Evolutionary conservation across 2,797 vertebrate genomes (phyloP).

Genomic region (Scolopax bukidnonensis): DNA sequence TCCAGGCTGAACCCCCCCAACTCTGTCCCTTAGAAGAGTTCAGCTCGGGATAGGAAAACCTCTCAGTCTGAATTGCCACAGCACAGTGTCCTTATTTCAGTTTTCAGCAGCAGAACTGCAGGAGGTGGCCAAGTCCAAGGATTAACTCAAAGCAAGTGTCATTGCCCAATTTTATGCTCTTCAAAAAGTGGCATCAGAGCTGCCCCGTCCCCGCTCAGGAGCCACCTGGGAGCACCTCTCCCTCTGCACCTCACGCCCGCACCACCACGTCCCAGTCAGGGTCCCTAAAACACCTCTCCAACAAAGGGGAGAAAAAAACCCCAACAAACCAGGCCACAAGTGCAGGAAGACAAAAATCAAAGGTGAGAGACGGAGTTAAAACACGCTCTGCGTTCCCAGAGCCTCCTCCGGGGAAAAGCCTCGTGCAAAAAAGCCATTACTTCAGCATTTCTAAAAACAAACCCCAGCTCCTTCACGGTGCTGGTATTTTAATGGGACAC

Average conservation of each 20-base stretch:
- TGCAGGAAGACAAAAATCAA: neutral
- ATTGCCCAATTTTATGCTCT: fast-evolving
- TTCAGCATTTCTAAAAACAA: conserved; percentile 28
- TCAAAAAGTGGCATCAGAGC: neutral
- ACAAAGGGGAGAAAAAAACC: neutral
- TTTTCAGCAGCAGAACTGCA: neutral
- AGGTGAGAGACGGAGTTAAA: neutral
- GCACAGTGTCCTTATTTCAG: fast-evolving
- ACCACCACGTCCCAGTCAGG: neutral
- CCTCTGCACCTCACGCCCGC: neutral
- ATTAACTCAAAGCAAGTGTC: fast-evolving
- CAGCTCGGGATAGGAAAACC: neutral
- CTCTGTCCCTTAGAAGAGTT: neutral
- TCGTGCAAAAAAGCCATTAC: neutral
- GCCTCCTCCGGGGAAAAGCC: neutral
- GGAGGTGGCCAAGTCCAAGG: neutral
- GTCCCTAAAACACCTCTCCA: neutral
- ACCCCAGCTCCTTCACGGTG: neutral
- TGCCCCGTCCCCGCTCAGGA: neutral
- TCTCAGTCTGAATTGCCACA: fast-evolving
- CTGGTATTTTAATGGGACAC: neutral
- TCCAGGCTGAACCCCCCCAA: neutral
- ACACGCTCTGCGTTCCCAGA: neutral
- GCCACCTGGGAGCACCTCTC: neutral
- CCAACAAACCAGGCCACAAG: neutral